These are phyloP conservation scores for Mungos mungo DNA, from an alignment of 2,113 vertebrate genomes.

Conservation along the genomic window DNA sequence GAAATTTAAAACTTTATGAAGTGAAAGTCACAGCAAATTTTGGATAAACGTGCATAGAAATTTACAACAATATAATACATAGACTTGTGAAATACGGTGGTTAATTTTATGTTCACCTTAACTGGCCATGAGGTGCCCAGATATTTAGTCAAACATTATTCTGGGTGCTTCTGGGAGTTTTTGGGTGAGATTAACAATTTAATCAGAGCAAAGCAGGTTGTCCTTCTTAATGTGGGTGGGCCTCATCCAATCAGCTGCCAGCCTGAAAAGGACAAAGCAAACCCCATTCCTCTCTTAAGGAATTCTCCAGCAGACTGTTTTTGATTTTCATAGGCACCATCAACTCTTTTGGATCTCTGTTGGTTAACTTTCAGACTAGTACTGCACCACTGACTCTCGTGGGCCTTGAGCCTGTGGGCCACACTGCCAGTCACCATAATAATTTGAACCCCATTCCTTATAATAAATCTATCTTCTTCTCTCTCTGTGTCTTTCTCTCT, in stretches of 20 bases:
- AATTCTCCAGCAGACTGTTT: neutral
- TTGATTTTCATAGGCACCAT: neutral
- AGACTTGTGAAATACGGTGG: neutral
- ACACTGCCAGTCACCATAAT: neutral
- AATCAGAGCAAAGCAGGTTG: neutral
- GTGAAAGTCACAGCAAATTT: neutral
- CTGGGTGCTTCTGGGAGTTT: neutral
- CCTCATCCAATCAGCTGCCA: neutral
- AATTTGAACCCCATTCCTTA: neutral
- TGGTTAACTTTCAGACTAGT: neutral
- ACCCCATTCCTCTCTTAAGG: neutral
- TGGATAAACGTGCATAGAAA: neutral
- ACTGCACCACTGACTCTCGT: neutral
- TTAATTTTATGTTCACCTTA: neutral
- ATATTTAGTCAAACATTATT: neutral
- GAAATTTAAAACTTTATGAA: neutral
- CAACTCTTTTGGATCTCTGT: neutral
- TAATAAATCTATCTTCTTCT: neutral
- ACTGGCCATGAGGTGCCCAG: neutral
- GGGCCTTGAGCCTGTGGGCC: neutral
- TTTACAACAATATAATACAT: neutral
- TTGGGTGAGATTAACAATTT: neutral
- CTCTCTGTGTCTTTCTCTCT: no score
- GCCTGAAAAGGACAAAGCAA: neutral
- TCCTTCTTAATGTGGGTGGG: neutral